Percentiles rank a stretch among this genome's conserved stretches.
Conservation (phyloP, 1,140 invertebrate genomes). For the Aradophagus sp. region DNA sequence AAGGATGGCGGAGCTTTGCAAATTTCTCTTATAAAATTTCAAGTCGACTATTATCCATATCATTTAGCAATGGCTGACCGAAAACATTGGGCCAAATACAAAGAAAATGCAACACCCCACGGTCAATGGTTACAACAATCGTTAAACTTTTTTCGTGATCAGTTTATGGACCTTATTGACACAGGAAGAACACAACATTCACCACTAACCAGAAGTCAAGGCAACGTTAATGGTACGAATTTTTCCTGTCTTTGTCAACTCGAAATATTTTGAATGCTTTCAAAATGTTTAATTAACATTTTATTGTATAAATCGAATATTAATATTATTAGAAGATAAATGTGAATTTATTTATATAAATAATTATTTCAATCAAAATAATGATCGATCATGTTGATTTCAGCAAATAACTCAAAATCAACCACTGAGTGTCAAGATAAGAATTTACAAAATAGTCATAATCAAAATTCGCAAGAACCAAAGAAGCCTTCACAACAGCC, state of each 20-base stretch:
- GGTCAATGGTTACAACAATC: constrained; percentile 85
- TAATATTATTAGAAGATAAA: too few species aligned
- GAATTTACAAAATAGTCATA: constrained; percentile 50
- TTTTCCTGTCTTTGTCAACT: neutral
- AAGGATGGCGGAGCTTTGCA: constrained; percentile 95
- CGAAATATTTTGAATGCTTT: neutral
- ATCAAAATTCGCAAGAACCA: constrained; percentile 58
- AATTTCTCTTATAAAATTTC: constrained; percentile 90
- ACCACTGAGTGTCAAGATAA: constrained; percentile 62
- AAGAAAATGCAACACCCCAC: constrained; percentile 80
- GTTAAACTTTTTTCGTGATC: constrained; percentile 80
- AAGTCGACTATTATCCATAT: constrained; percentile 97
- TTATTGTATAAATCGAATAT: too few species aligned
- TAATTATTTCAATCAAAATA: neutral
- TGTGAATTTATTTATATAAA: too few species aligned
- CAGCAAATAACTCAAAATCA: constrained; percentile 60
- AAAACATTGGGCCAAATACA: constrained; percentile 90
- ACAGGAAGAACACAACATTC: constrained; percentile 77
- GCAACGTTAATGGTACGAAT: constrained; percentile 43
- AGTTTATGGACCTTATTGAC: constrained; percentile 80
- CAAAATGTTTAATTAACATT: neutral
- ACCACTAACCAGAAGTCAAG: constrained; percentile 74
- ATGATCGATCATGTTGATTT: constrained; percentile 1
- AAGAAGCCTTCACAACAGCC: constrained; percentile 64
- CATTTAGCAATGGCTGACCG: constrained; percentile 91